Percentiles rank a stretch among this genome's conserved stretches.
These are phyloP conservation scores for Pachliopta kotzebuea DNA, from an alignment of 2,888 invertebrate species.

Conservation along the genomic window DNA sequence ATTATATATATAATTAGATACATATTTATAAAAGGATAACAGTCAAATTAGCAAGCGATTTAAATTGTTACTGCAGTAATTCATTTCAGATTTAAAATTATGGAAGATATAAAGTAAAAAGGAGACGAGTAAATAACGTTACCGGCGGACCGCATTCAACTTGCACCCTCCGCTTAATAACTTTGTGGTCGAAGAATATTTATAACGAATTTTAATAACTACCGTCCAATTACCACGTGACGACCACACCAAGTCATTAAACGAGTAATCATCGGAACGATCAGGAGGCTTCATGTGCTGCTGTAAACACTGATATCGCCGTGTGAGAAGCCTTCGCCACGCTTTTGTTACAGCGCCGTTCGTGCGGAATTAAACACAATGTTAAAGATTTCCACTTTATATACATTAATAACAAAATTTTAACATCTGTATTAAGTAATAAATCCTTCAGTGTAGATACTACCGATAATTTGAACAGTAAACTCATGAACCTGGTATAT, in stretches of 20 bases:
- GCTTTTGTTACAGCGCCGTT: neutral
- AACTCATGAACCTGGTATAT: too few species aligned
- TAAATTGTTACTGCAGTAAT: too few species aligned
- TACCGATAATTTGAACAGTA: too few species aligned
- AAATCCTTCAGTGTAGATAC: too few species aligned
- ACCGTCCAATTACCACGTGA: conserved; percentile 10
- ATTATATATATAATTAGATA: too few species aligned
- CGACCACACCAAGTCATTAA: conserved; percentile 3
- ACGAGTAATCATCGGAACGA: conserved; percentile 2
- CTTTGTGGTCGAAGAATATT: conserved; percentile 11
- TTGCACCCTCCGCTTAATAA: conserved; percentile 9
- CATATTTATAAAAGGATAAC: too few species aligned
- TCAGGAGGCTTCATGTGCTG: neutral
- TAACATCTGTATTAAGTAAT: too few species aligned
- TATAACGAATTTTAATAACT: conserved; percentile 21
- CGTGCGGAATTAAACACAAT: neutral
- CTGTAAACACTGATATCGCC: neutral
- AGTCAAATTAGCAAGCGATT: too few species aligned
- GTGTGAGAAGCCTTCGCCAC: neutral
- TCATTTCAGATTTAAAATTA: too few species aligned
- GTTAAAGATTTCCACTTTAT: too few species aligned
- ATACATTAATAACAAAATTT: too few species aligned
- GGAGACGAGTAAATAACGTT: neutral
- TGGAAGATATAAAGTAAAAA: too few species aligned
- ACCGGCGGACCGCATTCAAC: neutral